phyloP scores from a whole-genome alignment of 2,113 vertebrate genomes.

The Onychorhynchus coronatus region DNA sequence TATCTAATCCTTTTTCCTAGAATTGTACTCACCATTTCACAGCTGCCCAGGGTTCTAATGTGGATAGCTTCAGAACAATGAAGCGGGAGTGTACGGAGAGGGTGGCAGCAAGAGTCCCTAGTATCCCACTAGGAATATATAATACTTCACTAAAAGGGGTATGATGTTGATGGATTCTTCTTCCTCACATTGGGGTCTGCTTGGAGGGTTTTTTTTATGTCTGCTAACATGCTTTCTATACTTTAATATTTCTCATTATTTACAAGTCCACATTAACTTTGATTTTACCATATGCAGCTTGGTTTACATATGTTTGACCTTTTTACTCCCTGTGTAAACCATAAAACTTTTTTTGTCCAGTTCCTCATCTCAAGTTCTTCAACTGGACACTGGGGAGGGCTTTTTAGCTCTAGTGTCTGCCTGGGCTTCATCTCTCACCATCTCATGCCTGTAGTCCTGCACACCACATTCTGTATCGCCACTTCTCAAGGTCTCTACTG shows the following conservation, averaged over 20 bases:
- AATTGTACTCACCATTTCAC: background rate
- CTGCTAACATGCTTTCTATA: background rate
- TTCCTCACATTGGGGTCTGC: background rate
- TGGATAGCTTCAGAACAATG: background rate
- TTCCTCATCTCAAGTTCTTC: background rate
- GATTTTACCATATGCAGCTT: fast-evolving
- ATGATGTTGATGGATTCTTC: background rate
- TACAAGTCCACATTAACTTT: background rate
- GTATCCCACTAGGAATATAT: no score
- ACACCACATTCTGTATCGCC: background rate
- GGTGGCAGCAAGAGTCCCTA: background rate
- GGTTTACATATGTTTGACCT: background rate
- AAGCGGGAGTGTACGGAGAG: background rate
- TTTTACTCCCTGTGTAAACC: background rate
- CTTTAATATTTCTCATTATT: background rate
- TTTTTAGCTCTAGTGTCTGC: background rate
- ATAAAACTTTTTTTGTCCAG: background rate
- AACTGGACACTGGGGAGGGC: background rate
- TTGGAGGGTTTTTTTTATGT: background rate
- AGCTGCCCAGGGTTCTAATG: background rate
- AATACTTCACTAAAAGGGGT: background rate
- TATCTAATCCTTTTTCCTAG: background rate
- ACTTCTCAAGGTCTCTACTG: background rate
- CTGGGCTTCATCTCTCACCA: background rate
- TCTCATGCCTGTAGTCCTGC: background rate